phyloP scores from a whole-genome alignment of 1,140 invertebrate genomes.

The Papilio polyxenes region DNA sequence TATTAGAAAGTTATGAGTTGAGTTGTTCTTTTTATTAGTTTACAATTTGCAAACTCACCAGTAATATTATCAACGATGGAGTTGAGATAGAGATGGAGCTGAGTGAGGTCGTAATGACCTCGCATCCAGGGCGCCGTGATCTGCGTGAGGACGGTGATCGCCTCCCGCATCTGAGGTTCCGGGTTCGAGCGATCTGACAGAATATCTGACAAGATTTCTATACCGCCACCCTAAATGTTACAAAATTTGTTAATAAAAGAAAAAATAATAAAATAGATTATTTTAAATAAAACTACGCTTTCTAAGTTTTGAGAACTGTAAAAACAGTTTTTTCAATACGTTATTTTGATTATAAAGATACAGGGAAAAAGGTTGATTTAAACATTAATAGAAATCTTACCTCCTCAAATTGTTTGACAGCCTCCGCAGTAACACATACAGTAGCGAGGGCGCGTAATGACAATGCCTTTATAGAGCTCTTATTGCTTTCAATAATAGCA shows the following conservation, averaged over 20 bases:
- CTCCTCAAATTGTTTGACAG: slow-evolving; percentile 89
- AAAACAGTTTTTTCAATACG: too few relatives aligned
- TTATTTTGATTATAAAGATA: too few relatives aligned
- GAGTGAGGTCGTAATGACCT: slow-evolving; percentile 84
- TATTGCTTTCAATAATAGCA: slow-evolving; percentile 77
- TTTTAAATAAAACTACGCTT: too few relatives aligned
- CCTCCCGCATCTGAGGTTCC: slow-evolving; percentile 88
- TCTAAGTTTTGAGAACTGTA: too few relatives aligned
- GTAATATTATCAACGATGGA: slow-evolving; percentile 82
- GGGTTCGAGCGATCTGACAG: slow-evolving; percentile 82
- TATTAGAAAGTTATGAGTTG: too few relatives aligned
- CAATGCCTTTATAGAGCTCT: slow-evolving; percentile 81
- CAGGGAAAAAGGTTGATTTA: too few relatives aligned
- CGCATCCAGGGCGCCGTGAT: slow-evolving; percentile 93
- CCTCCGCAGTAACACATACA: slow-evolving; percentile 87
- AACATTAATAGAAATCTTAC: slow-evolving; percentile 66
- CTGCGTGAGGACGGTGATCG: slow-evolving; percentile 92
- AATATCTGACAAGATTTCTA: slow-evolving; percentile 89
- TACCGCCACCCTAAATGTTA: slow-evolving; percentile 85
- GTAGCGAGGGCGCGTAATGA: slow-evolving; percentile 89
- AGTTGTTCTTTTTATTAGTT: too few relatives aligned
- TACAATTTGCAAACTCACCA: slow-evolving; percentile 69
- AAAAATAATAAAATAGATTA: not conserved
- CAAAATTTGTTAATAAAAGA: not conserved
- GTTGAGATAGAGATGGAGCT: slow-evolving; percentile 82